Percentiles rank a stretch among this genome's conserved stretches.
Evolutionary conservation across 2,888 invertebrate genomes (phyloP).

Genomic region (Teinopalpus imperialis): DNA sequence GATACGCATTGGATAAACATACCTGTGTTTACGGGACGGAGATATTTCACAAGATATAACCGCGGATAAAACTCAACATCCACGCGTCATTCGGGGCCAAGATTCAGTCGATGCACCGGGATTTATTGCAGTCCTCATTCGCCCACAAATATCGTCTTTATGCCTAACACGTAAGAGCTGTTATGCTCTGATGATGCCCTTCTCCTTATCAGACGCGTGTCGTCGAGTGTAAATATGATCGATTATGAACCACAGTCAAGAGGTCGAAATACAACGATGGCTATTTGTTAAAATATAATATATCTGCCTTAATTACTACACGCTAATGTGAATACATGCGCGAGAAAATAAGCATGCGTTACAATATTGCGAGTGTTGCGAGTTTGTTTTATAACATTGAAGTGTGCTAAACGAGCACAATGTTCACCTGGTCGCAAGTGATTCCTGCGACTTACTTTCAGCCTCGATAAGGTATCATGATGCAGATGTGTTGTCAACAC

Average conservation of each 20-base stretch:
- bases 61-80: background rate
- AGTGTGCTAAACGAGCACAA: no score
- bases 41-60: constrained; percentile 20
- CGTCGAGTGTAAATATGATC: constrained; percentile 26
- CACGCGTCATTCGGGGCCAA: constrained; percentile 38
- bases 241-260: constrained; percentile 25
- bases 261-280: constrained; percentile 24
- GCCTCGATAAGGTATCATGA: no score
- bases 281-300: constrained; percentile 19
- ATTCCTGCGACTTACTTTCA: no score
- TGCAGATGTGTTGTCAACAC: no score
- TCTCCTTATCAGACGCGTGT: constrained; percentile 30
- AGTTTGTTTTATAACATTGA: no score
- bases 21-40: constrained; percentile 9
- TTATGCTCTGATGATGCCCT: background rate
- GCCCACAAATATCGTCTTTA: background rate
- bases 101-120: constrained; percentile 48
- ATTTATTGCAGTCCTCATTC: constrained; percentile 31
- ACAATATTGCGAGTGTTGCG: no score
- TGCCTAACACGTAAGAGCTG: background rate
- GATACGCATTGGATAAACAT: constrained; percentile 11
- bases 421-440: no score
- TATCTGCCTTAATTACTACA: background rate
- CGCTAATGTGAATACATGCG: background rate
- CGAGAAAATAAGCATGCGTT: no score